phyloP scores from a whole-genome alignment of 1,140 invertebrate genomes.

The Neodiprion lecontei region DNA sequence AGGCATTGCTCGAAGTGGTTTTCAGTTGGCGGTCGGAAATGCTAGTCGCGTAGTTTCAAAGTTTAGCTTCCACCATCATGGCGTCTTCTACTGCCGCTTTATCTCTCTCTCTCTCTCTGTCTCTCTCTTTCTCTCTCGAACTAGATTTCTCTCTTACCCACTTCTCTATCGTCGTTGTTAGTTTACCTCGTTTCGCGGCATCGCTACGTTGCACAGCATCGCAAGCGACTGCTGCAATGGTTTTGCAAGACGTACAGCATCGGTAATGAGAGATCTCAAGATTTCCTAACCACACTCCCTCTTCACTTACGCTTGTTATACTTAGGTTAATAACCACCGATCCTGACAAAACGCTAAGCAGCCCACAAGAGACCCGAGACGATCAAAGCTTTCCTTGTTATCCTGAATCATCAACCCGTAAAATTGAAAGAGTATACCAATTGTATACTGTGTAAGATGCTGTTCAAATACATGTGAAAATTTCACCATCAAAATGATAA shows the following conservation, averaged over 20 bases:
- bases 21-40: conserved; percentile 23
- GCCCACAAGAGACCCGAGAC: too few relatives aligned
- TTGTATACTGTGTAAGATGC: too few relatives aligned
- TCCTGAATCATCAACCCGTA: too few relatives aligned
- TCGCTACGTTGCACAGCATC: not conserved
- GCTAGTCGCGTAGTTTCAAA: conserved; percentile 36
- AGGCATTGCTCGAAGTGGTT: not conserved
- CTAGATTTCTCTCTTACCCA: not conserved
- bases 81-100: conserved; percentile 19
- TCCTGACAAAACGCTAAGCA: too few relatives aligned
- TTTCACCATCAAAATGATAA: too few relatives aligned
- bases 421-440: too few relatives aligned
- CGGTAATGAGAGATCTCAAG: too few relatives aligned
- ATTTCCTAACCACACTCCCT: too few relatives aligned
- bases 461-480: too few relatives aligned
- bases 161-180: conserved; percentile 2
- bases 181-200: not conserved
- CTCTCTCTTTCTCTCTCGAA: conserved; percentile 5
- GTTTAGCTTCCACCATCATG: conserved; percentile 18
- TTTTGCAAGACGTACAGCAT: not conserved
- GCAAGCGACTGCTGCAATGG: not conserved
- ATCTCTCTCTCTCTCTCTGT: conserved; percentile 22
- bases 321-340: too few relatives aligned
- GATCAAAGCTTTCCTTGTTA: too few relatives aligned
- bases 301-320: too few relatives aligned